phyloP scores from a whole-genome alignment of 2,888 invertebrate species.

The Drymonia ruficornis region DNA sequence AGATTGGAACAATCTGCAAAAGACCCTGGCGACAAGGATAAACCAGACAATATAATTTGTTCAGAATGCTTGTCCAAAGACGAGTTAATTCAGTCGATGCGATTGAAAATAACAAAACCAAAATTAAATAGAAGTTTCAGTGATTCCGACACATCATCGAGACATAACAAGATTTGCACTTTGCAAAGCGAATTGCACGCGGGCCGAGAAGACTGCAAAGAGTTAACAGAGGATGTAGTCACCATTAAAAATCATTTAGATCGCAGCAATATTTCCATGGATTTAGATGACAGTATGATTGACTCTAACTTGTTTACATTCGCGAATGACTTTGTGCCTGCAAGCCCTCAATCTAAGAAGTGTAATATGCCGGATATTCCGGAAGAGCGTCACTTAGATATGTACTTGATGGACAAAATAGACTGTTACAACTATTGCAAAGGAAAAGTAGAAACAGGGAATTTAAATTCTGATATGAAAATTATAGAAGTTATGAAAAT shows the following conservation, averaged over 20 bases:
- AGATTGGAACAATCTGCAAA: constrained; percentile 38
- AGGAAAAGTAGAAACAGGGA: constrained; percentile 57
- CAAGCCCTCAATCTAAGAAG: constrained; percentile 40
- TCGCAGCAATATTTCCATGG: constrained; percentile 63
- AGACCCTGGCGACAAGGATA: constrained; percentile 22
- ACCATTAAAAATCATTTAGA: constrained; percentile 76
- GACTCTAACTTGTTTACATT: constrained; percentile 50
- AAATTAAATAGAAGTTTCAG: constrained; percentile 67
- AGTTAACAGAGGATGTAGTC: constrained; percentile 70
- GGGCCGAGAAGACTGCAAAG: constrained; percentile 72
- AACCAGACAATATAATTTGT: constrained; percentile 31
- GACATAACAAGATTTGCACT: constrained; percentile 71
- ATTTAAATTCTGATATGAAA: constrained; percentile 50
- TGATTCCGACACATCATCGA: constrained; percentile 67
- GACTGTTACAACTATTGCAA: constrained; percentile 65
- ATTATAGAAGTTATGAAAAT: constrained; percentile 71
- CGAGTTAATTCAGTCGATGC: constrained; percentile 40
- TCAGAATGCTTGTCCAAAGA: constrained; percentile 51
- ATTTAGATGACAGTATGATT: constrained; percentile 66
- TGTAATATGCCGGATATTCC: constrained; percentile 51
- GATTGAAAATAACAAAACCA: constrained; percentile 36
- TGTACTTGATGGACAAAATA: constrained; percentile 61
- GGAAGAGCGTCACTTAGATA: constrained; percentile 50
- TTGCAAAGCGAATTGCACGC: constrained; percentile 72
- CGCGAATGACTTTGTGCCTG: constrained; percentile 40